Evolutionary conservation across 2,888 invertebrate genomes (phyloP).

Genomic region (Allolobophora icterica): DNA sequence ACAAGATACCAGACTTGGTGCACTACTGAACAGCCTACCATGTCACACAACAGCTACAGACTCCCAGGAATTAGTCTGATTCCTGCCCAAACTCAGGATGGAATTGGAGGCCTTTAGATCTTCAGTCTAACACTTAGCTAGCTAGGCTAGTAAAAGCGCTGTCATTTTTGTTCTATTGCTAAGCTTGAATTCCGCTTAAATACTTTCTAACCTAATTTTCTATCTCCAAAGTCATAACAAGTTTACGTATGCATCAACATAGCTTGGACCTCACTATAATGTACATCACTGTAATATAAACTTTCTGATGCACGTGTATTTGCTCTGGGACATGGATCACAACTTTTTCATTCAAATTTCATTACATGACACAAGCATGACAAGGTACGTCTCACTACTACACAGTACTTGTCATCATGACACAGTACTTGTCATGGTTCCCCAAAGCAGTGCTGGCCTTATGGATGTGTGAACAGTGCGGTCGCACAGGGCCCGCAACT

Average conservation of each 20-base stretch:
- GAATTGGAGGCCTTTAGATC: background rate
- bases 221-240: too few species aligned
- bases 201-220: too few species aligned
- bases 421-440: too few species aligned
- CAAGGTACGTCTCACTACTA: too few species aligned
- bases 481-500: too few species aligned
- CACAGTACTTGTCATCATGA: too few species aligned
- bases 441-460: too few species aligned
- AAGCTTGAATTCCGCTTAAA: background rate
- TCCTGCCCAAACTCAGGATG: background rate
- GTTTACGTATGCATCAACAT: background rate
- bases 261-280: background rate
- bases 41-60: too few species aligned
- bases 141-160: background rate
- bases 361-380: background rate
- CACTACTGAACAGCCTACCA: too few species aligned
- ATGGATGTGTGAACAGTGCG: too few species aligned
- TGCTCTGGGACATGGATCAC: background rate
- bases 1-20: too few species aligned
- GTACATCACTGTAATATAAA: background rate
- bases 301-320: background rate
- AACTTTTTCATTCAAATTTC: background rate
- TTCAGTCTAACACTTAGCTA: background rate
- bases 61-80: background rate
- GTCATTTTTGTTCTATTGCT: background rate